phyloP scores from a whole-genome alignment of 2,113 vertebrate genomes.

The Dromas ardeola region DNA sequence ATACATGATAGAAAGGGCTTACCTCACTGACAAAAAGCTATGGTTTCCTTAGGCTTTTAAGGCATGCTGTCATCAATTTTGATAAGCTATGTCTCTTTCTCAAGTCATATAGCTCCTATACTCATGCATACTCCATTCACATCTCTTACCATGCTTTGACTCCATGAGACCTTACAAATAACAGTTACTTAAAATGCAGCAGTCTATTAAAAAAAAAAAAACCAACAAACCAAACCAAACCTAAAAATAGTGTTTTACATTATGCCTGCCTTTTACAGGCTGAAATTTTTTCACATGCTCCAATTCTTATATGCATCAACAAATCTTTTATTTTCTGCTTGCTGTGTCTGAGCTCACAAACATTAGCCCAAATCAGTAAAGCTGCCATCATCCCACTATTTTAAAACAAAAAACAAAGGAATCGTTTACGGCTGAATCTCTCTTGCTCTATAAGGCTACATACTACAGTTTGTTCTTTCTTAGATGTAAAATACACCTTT shows the following conservation, averaged over 20 bases:
- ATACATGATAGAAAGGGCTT: background rate
- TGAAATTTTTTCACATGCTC: slow-evolving; percentile 8
- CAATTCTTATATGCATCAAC: slow-evolving; percentile 3
- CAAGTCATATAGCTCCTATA: background rate
- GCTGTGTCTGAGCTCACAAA: background rate
- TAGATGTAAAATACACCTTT: background rate
- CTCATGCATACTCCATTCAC: background rate
- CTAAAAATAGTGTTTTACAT: background rate
- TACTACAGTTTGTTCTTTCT: background rate
- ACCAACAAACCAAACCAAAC: too few relatives aligned
- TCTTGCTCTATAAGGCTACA: background rate
- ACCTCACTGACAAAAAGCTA: background rate
- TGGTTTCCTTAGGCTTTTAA: background rate
- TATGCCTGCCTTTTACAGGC: background rate
- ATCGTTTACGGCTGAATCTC: background rate
- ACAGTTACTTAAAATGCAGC: slow-evolving; percentile 34
- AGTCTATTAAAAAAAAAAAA: background rate
- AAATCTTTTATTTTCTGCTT: background rate
- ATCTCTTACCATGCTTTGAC: background rate
- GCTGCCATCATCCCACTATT: background rate
- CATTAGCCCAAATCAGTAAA: background rate
- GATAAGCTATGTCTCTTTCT: background rate
- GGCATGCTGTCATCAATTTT: background rate
- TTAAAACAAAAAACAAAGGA: background rate
- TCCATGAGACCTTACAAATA: slow-evolving; percentile 3